Evolutionary conservation across 2,888 invertebrate genomes (phyloP), one percentile per base, ranked within the genome.

Genomic region (Himalopsyche tibetana): DNA sequence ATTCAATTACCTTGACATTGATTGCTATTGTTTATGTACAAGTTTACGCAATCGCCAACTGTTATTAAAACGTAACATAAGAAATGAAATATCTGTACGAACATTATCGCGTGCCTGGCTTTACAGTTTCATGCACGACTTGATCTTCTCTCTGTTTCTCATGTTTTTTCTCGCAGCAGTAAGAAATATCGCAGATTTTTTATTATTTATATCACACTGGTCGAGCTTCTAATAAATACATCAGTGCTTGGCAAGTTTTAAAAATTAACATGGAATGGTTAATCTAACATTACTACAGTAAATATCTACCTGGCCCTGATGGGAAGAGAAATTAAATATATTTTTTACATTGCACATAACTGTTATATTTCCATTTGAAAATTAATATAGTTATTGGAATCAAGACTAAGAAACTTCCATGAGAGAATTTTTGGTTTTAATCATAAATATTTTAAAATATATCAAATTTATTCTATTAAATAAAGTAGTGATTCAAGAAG

Each of bases 1-100:
- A 38, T 74, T 74, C 74, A 74, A 74, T 74, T 74, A 74, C 74
- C 74, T 74, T 74, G 74, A 36, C 74, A 74, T 74, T 74, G 74
- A 74, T 74, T 38, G 74, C 74, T 38, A 74, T 74, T 74, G 74
- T 74, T 74, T 74, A 36, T 5, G 15, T 74, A 74, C 38, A 38
- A 36, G 74, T 74, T 74, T 74, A 74, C 36, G 74, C 74, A 74
- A 74, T 74, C 74, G 38, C 12, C 74, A 38, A 51, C 51, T 51
- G 74, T 28, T 74, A 74, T 69, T 69, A 6, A 36, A 74, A 38
- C 36, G 74, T 15, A 36, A 15, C 38, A 15, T 74, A 74, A 74
- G 74, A 74, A 36, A 38, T 74, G 12, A 69, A 38, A 74, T 69
- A 69, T 74, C 28, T 74, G 74, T 74, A 74, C 19, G 9, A 74